Evolutionary conservation across 2,797 vertebrate species (phyloP), one percentile per base, ranked within the genome.

Genomic region (Sebastes dallii): DNA sequence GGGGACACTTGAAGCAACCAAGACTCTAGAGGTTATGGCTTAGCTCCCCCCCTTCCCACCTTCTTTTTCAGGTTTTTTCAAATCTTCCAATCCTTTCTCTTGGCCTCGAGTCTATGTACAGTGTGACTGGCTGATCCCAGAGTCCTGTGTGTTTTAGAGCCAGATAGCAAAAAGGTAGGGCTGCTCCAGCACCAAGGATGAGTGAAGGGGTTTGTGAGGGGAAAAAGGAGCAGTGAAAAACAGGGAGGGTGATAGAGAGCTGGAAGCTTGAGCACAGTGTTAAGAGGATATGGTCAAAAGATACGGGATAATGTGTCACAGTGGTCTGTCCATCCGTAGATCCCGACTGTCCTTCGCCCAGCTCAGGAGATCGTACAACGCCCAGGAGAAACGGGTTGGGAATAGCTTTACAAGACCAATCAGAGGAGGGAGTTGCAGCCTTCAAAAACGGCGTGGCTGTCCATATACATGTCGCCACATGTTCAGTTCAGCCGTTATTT

Each of bases 231-330:
- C 46, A n/a, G 83, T 65, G 71, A 68, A 61, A 83, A 83, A 86
- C 32, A 42, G 66, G 66, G 46, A 66, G 77, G 16, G 14, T 67
- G 85, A 78, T 52, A 39, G 34, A 85, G 61, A 25, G 64, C 36
- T 56, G 78, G 82, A 88, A 82, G 77, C 75, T 87, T 50, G 78
- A 87, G 86, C 87, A 88, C 89, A 90, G 92, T 87, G 87, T 86
- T 82, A 65, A 72, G 70, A 86, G 85, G 78, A 77, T 73, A 69
- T 70, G 68, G 81, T 85, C 54, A 75, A 66, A 69, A 39, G 72
- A 81, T 70, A 32, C 66, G 61, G 81, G 87, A 72, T 78, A 77
- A 89, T 89, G 87, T 80, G 85, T 92, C 90, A 92, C 91, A 92
- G 87, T 90, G 91, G 89, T 92, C 89, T 75, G 89, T 94, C 82